Base-by-base conservation (phyloP, 1,140 invertebrate genomes). In the Brachionus rubens region DNA sequence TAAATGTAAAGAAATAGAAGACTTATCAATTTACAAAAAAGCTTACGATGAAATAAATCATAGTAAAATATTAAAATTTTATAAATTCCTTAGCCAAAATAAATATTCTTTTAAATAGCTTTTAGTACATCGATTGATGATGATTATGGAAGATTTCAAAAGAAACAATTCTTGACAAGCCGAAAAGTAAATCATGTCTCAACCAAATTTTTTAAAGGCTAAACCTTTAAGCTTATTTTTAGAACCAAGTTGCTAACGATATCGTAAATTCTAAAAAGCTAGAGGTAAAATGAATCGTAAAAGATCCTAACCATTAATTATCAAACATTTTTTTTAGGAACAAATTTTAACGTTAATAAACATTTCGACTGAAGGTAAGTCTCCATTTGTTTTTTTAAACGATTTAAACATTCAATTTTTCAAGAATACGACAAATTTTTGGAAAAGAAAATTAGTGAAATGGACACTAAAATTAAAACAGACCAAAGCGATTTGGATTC, bases 41-140 rank as follows among this genome's bases (percentile, higher is more conserved):
- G 68, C 68, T 12, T 72, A 50, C 40, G 68, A 72, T 54, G 30
- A 72, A 72, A 54, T 72, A 50, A 50, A 72, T 21, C 46, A 54
- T 16, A 21, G 68, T 72, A 50, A 54, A 3, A n/a, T n/a, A n/a
- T 41, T 4, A 7, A 24, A 33, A 24, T 28, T 5, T 36, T 36
- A 16, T 6, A 59, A 3, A 14, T 30, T 30, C 16, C 12, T n/a
- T 4, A 40, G 10, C 48, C 19, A 26, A 50, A 4, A 24, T 7
- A 16, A 30, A 14, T 36, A 14, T 6, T 1, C 26, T 14, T 9
- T 36, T 48, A 48, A 28, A 14, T 33, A 65, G 59, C 33, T 26
- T 65, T 65, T 24, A 65, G 41, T 65, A 12, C n/a, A 9, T 26
- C 36, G 4, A 43, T 43, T 12, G 59, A 65, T 43, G 59, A 65